These are phyloP conservation scores for Semicossyphus pulcher DNA, from an alignment of 2,113 vertebrate genomes.

Conservation along the genomic window DNA sequence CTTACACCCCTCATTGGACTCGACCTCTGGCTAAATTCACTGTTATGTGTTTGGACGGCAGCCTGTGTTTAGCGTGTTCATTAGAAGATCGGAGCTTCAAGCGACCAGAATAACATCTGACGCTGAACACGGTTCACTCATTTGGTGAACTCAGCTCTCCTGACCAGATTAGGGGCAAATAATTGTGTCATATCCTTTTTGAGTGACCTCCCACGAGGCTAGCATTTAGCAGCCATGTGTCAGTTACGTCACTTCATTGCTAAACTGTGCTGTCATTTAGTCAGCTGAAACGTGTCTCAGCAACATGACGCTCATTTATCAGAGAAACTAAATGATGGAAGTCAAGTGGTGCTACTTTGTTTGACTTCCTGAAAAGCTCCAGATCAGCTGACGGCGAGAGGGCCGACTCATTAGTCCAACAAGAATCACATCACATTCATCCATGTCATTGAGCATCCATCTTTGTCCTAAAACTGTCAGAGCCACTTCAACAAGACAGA, in stretches of 20 bases:
- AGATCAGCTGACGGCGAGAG: no score
- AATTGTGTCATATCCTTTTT: neutral
- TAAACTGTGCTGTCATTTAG: no score
- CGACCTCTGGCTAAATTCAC: neutral
- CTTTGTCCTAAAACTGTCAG: no score
- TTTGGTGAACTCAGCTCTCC: neutral
- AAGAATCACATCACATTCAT: no score
- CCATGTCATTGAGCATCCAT: no score
- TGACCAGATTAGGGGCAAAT: neutral
- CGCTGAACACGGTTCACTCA: neutral
- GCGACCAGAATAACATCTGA: neutral
- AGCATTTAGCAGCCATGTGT: neutral
- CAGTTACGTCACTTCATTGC: neutral
- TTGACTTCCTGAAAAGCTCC: no score
- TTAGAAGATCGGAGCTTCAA: neutral
- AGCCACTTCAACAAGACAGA: no score
- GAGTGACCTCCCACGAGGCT: rapidly evolving
- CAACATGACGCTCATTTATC: no score
- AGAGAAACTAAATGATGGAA: no score
- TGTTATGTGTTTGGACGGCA: neutral
- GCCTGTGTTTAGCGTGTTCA: neutral
- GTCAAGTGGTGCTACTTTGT: no score
- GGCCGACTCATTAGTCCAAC: no score
- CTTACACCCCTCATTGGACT: neutral
- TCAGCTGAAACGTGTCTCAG: no score